Evolutionary conservation across 2,797 vertebrate genomes (phyloP), one percentile per base, ranked within the genome.

Genomic region (Meriones psammophilus): DNA sequence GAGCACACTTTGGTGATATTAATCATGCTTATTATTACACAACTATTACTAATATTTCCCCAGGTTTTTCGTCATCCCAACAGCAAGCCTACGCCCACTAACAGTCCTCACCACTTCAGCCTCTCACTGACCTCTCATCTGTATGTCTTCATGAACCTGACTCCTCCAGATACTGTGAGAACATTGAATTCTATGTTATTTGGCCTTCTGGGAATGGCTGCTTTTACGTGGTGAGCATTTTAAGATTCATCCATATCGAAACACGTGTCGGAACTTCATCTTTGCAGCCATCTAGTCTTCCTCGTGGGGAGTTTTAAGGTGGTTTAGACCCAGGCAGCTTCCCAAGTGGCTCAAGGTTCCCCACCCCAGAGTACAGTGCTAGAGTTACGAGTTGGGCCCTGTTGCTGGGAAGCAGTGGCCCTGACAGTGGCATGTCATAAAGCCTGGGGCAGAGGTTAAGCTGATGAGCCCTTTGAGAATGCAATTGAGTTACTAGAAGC

Each of bases 131-230:
- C 24, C 77, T n/a, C 69, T 5, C 12, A 26, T 30, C 62, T 24
- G 22, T 33, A 17, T 28, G 24, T 28, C n/a, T 74, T 79, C 42
- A 22, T 0, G 33, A 58, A 36, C 42, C 3, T 20, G 90, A 39
- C 20, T 80, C 81, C 76, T 58, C 69, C 1, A 13, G 74, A 50
- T 8, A 6, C 85, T n/a, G 20, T 17, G 1, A 1, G 7, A 7
- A 33, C 14, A 22, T 0, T 6, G 20, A 46, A 3, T 5, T 39
- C 28, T 2, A 28, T 8, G 0, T 0, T 1, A 2, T 58, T 5
- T 68, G 80, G 64, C 36, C 92, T 87, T 78, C 17, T 1, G 58
- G 15, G 73, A 36, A 24, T 17, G 22, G 73, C 60, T 80, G 12
- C 73, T 74, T 80, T 66, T 74, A 9, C 33, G 12, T 13, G 5